These are phyloP conservation scores for Cygnus buccinator DNA, from an alignment of 2,113 vertebrate species.

Conservation along the genomic window DNA sequence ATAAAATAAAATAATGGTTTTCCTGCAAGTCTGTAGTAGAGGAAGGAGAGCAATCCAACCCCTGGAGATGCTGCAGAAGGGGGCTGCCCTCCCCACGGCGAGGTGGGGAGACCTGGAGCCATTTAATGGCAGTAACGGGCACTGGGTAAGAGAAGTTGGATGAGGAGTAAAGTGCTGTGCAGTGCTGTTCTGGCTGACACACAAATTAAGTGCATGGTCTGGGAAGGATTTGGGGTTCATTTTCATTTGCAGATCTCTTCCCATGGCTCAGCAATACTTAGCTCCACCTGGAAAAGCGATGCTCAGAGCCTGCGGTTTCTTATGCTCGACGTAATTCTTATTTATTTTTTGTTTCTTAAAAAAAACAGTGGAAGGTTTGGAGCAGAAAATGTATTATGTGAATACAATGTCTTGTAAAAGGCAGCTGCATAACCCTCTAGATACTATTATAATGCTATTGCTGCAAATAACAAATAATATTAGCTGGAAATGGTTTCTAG, in stretches of 20 bases:
- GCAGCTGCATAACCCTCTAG: background rate
- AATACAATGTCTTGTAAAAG: background rate
- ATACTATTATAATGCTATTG: background rate
- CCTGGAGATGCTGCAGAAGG: background rate
- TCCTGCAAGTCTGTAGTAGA: background rate
- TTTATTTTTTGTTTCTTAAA: background rate
- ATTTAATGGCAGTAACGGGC: background rate
- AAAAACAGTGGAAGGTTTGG: background rate
- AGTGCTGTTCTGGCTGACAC: background rate
- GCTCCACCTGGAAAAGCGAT: background rate
- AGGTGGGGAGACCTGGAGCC: background rate
- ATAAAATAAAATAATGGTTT: background rate
- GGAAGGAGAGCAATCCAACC: background rate
- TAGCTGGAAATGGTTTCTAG: background rate
- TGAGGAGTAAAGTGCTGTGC: background rate
- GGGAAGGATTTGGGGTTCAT: background rate
- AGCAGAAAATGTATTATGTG: background rate
- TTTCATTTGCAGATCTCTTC: background rate
- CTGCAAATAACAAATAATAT: constrained; percentile 9
- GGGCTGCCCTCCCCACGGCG: background rate
- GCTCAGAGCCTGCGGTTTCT: background rate
- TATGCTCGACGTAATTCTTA: background rate
- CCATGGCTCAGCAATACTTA: background rate
- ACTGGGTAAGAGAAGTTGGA: background rate
- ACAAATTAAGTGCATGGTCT: background rate